Base-by-base conservation (phyloP, 2,797 vertebrate genomes). In the Dallia pectoralis region DNA sequence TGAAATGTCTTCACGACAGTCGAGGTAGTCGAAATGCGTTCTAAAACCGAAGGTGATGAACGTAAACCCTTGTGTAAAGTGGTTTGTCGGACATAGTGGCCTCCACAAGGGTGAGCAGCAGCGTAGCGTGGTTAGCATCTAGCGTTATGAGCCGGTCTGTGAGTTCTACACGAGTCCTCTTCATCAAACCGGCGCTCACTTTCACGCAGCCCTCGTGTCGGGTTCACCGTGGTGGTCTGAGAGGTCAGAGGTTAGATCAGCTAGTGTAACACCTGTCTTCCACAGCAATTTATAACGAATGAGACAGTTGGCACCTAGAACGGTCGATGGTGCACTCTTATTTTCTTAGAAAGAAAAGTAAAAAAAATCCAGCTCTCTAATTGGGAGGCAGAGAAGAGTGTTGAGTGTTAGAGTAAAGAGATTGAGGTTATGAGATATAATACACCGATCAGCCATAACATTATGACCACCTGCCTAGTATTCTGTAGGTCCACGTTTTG, bases 311-410 rank as follows among this genome's bases (percentile, higher is more conserved):
- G 40, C 40, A 44, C 64, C 14, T 5, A 36, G n/a, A 44, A 19
- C 32, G 4, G 22, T 16, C 36, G 53, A 25, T 25, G 22, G 22
- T 56, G 53, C 9, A 1, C 22, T 56, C 25, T 3, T 56, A 92
- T 93, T 92, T 93, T 94, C 71, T 76, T 4, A 1, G n/a, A 18
- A 67, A 81, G 70, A 67, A 80, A 66, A 69, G 56, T 56, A 59
- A 88, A 88, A 93, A 93, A 89, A 71, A 74, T 72, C 51, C 75
- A 71, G 85, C 83, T 87, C 88, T 89, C 93, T 96, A 97, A 97
- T 97, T 97, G 94, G 94, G 91, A 84, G 86, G 86, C 87, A 87
- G 84, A 84, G 89, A 92, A 87, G 88, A 87, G 85, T 78, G 81
- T 84, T 88, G 85, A 88, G 73, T 84, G 80, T 77, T 84, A 87